Evolutionary conservation across 2,888 invertebrate genomes (phyloP), one percentile per base, ranked within the genome.

Genomic region (Noctua pronuba): DNA sequence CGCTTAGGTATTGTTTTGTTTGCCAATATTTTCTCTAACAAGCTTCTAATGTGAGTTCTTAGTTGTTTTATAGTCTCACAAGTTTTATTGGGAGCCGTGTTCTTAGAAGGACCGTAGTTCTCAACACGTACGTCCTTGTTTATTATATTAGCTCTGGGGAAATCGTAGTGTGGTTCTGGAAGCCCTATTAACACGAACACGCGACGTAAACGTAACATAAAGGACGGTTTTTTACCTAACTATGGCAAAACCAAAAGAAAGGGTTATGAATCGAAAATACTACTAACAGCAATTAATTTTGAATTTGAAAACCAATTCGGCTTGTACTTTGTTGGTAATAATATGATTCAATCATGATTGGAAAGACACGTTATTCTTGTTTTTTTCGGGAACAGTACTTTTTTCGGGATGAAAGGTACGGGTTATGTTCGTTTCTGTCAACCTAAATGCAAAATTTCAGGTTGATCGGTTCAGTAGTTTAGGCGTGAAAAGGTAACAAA

Each of bases 81-180:
- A 68, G 71, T 71, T 76, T 62, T 28, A 64, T 35, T 44, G 46
- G 24, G 21, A 65, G 38, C 8, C 13, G 8, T 31, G n/a, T 76
- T 72, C 68, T 7, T 35, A 41, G 60, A 70, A 68, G 49, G 6
- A 21, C 24, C 18, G 35, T 64, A 68, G 62, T 65, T 80, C 44
- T 52, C 35, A 46, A 60, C 60, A 75, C 52, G 64, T 55, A 58
- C 31, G 13, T 21, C 31, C 62, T 76, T 68, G 68, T 76, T 67
- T 82, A 76, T 71, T 76, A 35, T 49, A 55, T 68, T 46, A 28
- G 38, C 62, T 46, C 80, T 49, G 5, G 62, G 41, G 55, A 58
- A 82, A 75, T 70, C 31, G 24, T 10, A 52, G 52, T 62, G 28
- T 62, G 41, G 46, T 77, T 44, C 28, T 41, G 28, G 18, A 60